These are phyloP conservation scores for Halisarca cf. caerulea DNA, from an alignment of 37 sponge, comb jelly and placozoan genomes.

Conservation along the genomic window DNA sequence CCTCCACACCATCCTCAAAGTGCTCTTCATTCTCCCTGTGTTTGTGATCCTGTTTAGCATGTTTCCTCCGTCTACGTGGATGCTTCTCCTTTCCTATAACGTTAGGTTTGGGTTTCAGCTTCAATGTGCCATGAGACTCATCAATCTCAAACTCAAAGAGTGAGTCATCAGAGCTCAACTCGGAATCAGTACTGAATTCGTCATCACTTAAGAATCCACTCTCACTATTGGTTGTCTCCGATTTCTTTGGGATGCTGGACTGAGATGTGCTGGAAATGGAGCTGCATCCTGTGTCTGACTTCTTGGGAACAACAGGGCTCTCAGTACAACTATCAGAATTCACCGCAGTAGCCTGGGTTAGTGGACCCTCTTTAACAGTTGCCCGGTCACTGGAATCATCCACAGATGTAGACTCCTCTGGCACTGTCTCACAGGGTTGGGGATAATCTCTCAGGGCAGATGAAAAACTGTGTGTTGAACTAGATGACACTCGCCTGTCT, in stretches of 20 bases:
- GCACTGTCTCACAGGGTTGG: too few relatives aligned
- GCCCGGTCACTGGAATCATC: too few relatives aligned
- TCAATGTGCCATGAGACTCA: not conserved
- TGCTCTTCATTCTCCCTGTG: not conserved
- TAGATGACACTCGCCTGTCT: not conserved
- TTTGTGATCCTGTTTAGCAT: not conserved
- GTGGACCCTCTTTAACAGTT: too few relatives aligned
- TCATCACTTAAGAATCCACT: not conserved
- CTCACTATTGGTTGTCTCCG: conserved; percentile 7
- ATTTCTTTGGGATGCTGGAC: not conserved
- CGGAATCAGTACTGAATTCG: conserved; percentile 20
- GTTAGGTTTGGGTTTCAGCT: not conserved
- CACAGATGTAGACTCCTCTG: too few relatives aligned
- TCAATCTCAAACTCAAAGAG: conserved; percentile 26
- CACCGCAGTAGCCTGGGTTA: too few relatives aligned
- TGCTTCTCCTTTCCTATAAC: not conserved
- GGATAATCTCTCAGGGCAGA: not conserved
- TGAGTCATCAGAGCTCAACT: conserved; percentile 25
- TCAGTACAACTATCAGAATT: too few relatives aligned
- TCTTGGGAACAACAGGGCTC: not conserved
- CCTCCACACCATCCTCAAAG: conserved; percentile 8
- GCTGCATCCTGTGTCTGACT: not conserved
- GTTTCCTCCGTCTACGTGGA: not conserved
- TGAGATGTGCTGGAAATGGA: not conserved
- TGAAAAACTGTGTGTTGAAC: not conserved